Evolutionary conservation across 2,113 vertebrate genomes (phyloP).

Genomic region (Chlamydotis undulata): DNA sequence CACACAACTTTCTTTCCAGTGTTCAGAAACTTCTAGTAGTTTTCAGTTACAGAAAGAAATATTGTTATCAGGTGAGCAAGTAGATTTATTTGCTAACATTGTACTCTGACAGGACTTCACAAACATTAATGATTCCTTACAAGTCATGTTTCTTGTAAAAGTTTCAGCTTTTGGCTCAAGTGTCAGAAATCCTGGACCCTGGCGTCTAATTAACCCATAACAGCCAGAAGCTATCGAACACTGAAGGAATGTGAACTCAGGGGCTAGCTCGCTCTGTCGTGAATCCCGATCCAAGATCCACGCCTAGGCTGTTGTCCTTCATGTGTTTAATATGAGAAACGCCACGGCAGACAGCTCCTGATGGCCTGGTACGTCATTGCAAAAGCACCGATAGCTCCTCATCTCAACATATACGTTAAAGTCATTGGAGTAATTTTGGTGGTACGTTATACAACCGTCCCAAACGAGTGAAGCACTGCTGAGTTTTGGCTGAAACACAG

Average conservation of each 20-base stretch:
- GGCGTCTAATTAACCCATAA: background rate
- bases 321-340: background rate
- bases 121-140: background rate
- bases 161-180: background rate
- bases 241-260: background rate
- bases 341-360: background rate
- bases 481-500: too few relatives aligned
- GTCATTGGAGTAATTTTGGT: background rate
- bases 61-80: background rate
- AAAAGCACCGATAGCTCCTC: background rate
- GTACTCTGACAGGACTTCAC: background rate
- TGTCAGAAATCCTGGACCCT: background rate
- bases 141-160: rapidly evolving
- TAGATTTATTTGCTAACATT: background rate
- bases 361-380: background rate
- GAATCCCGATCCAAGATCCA: background rate
- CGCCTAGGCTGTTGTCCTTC: background rate
- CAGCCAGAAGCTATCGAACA: background rate
- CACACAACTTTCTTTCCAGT: background rate
- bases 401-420: background rate
- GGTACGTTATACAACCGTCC: rapidly evolving
- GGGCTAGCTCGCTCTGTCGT: rapidly evolving
- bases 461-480: rapidly evolving
- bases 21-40: background rate
- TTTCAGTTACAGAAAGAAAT: background rate